phyloP scores from a whole-genome alignment of 92 coral and sea anemone species.

The Bergia sp. region DNA sequence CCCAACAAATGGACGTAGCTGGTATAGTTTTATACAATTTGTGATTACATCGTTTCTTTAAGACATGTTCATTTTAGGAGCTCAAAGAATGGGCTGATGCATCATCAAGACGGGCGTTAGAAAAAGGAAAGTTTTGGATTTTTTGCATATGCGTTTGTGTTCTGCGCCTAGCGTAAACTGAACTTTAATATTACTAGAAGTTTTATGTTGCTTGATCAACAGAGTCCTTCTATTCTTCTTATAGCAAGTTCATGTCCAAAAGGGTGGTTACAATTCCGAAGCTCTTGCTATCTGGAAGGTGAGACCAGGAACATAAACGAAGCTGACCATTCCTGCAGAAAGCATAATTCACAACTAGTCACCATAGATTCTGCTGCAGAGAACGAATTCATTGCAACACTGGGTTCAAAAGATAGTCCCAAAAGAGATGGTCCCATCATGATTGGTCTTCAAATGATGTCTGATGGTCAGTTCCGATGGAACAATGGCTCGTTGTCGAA shows the following conservation, averaged over 20 bases:
- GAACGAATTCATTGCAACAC: neutral
- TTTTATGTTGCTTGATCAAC: no score
- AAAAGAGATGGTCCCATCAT: neutral
- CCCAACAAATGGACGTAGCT: no score
- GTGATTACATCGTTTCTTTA: no score
- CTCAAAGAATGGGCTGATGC: no score
- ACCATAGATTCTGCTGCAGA: neutral
- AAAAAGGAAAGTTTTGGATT: no score
- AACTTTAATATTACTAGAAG: no score
- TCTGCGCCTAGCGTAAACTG: no score
- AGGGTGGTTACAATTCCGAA: neutral
- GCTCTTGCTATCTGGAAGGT: neutral
- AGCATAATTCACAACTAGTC: neutral
- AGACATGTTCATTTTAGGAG: no score
- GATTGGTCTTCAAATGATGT: neutral
- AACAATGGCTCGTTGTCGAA: neutral
- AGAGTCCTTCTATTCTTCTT: no score
- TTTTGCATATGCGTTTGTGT: no score
- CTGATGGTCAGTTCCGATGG: neutral
- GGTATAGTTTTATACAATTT: no score
- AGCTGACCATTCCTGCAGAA: neutral
- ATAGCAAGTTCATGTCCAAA: neutral
- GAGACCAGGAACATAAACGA: neutral
- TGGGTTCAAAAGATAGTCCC: neutral
- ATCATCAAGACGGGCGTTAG: no score